These are phyloP conservation scores for Theristicus caerulescens DNA, from an alignment of 2,113 vertebrate species.

Conservation along the genomic window DNA sequence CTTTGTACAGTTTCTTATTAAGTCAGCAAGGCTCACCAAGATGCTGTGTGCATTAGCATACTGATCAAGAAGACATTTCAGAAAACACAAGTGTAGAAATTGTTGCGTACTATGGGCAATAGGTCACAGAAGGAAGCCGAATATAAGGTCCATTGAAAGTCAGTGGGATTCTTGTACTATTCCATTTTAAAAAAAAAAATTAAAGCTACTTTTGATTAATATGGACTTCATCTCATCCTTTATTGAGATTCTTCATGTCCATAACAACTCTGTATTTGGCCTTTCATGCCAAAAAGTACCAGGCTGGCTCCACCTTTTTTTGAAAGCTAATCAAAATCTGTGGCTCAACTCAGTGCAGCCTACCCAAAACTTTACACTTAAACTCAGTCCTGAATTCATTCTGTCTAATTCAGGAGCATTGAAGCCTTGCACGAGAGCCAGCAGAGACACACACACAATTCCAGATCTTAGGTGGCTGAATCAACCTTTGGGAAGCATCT, in stretches of 20 bases:
- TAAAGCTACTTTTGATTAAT: neutral
- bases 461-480: neutral
- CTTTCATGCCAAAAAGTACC: neutral
- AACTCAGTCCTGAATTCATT: neutral
- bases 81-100: neutral
- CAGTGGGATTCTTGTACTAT: accelerated
- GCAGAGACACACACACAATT: neutral
- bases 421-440: neutral
- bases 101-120: neutral
- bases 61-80: neutral
- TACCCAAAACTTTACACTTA: neutral
- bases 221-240: neutral
- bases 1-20: neutral
- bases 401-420: neutral
- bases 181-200: neutral
- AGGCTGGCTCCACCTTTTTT: neutral
- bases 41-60: neutral
- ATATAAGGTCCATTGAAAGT: neutral
- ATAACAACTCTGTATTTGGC: neutral
- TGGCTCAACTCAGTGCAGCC: neutral
- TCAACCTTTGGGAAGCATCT: neutral
- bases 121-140: neutral
- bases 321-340: neutral
- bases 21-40: neutral
- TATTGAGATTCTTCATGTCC: neutral